Conservation (phyloP, 2,113 vertebrate species). For the Macaca mulatta region DNA sequence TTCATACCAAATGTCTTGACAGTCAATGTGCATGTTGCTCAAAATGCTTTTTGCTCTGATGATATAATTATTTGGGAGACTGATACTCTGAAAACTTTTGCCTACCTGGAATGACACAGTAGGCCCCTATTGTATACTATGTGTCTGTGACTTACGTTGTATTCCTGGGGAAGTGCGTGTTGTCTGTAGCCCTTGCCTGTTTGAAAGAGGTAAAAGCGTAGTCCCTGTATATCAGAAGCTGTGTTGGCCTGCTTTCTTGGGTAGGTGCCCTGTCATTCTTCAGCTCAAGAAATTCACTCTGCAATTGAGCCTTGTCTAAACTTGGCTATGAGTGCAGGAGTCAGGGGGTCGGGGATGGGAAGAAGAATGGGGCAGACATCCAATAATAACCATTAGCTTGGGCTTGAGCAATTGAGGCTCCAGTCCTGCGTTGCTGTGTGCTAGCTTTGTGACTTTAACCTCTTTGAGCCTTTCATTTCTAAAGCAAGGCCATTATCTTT, state of each 20-base stretch:
- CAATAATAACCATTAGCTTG: not conserved
- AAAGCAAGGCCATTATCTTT: not conserved
- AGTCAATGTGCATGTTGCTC: not conserved
- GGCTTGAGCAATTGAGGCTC: not conserved
- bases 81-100: not conserved
- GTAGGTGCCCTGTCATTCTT: not conserved
- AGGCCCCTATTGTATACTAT: not conserved
- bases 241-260: not conserved
- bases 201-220: not conserved
- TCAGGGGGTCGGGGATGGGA: no score
- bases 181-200: not conserved
- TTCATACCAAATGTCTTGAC: conserved; percentile 33
- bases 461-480: not conserved
- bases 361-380: not conserved
- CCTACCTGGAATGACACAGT: not conserved
- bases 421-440: not conserved
- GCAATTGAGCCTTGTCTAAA: not conserved
- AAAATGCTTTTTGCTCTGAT: not conserved
- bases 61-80: not conserved
- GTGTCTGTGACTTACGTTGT: not conserved
- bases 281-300: not conserved
- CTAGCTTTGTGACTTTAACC: not conserved
- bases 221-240: not conserved
- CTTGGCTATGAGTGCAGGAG: not conserved
- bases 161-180: not conserved